Conservation (phyloP, 2,797 vertebrate genomes). For the Leptatherina wallacei region DNA sequence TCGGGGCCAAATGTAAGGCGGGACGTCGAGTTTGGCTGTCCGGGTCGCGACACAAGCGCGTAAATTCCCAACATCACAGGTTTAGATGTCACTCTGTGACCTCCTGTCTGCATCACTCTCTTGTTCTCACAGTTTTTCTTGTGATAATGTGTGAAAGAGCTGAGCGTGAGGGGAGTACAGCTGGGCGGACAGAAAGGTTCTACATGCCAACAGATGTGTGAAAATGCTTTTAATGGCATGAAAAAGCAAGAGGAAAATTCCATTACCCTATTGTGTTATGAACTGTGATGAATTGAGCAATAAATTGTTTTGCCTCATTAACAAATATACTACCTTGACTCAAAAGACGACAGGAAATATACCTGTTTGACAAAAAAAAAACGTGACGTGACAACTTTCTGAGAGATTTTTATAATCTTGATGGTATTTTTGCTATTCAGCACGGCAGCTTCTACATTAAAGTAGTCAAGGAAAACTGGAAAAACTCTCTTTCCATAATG, state of each 20-base stretch:
- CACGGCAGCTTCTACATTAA: background rate
- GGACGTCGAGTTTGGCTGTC: background rate
- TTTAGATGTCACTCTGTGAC: background rate
- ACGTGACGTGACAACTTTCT: background rate
- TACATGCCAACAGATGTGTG: background rate
- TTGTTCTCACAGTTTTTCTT: constrained; percentile 1
- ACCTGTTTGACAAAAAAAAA: background rate
- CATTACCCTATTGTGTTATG: background rate
- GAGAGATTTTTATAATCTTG: background rate
- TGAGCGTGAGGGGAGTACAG: background rate
- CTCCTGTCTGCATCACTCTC: background rate
- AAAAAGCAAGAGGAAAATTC: background rate
- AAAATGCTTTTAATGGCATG: background rate
- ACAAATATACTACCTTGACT: background rate
- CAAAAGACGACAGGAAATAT: background rate
- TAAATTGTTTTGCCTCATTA: background rate
- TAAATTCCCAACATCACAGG: constrained; percentile 1
- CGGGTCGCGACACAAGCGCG: background rate
- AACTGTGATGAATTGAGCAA: background rate
- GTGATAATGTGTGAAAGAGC: constrained; percentile 9
- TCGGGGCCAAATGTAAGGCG: background rate
- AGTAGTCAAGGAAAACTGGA: background rate
- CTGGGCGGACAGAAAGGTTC: background rate
- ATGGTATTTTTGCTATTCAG: background rate
- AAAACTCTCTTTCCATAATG: background rate